Percentiles rank a stretch among this genome's conserved stretches.
phyloP scores from a whole-genome alignment of 2,797 vertebrate genomes.

The Sphenopsis melanotis region DNA sequence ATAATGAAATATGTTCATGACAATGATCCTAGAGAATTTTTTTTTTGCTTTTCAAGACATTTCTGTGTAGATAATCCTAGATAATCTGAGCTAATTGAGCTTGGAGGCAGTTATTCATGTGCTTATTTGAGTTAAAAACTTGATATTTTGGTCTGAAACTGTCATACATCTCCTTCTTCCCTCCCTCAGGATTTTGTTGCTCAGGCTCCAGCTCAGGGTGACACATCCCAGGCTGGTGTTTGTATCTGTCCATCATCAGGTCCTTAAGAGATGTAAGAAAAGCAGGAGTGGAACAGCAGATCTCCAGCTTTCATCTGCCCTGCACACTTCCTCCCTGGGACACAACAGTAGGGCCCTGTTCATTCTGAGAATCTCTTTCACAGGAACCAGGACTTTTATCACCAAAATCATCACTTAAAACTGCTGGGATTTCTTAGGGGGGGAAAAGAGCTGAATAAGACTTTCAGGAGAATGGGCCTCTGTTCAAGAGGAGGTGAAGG shows the following conservation, averaged over 20 bases:
- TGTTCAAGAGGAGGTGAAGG: not conserved
- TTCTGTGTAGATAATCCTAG: not conserved
- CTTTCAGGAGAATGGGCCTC: not conserved
- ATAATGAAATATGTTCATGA: rapidly evolving
- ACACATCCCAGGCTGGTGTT: not conserved
- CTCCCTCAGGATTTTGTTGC: not conserved
- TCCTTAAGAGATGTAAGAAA: not conserved
- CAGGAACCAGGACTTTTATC: not conserved
- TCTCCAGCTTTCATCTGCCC: not conserved
- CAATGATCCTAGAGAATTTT: rapidly evolving
- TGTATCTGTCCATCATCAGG: not conserved
- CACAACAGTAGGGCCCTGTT: not conserved
- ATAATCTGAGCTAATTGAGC: not conserved
- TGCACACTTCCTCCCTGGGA: not conserved
- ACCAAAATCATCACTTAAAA: not conserved
- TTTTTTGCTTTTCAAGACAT: not conserved
- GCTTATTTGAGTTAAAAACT: not conserved
- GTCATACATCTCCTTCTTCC: not conserved
- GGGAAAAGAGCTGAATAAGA: rapidly evolving
- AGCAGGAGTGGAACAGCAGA: not conserved
- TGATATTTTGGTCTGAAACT: not conserved
- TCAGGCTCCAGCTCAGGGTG: not conserved
- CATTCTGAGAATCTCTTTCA: not conserved
- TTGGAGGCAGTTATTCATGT: too few species aligned
- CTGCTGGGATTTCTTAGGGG: not conserved